These are phyloP conservation scores for Lycodopsis pacificus DNA, from an alignment of 2,797 vertebrate genomes.

Conservation along the genomic window DNA sequence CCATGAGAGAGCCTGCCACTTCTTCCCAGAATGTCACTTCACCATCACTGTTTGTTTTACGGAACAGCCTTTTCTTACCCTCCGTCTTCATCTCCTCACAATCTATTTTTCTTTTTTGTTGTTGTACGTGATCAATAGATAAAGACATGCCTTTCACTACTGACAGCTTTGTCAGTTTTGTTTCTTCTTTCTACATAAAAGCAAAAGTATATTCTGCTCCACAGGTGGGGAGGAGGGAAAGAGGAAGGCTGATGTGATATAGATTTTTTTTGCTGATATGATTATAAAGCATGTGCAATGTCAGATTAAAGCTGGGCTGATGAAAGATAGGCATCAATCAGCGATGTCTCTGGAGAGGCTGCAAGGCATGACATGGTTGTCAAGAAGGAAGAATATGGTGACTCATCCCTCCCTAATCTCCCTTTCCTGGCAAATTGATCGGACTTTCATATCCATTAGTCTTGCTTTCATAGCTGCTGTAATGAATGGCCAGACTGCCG, in stretches of 20 bases:
- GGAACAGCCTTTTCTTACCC: conserved; percentile 59
- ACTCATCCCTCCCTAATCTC: conserved; percentile 76
- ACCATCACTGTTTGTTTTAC: conserved; percentile 73
- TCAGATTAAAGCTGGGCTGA: conserved; percentile 77
- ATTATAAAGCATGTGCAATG: conserved; percentile 56
- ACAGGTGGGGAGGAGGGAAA: conserved; percentile 50
- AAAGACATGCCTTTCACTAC: conserved; percentile 39
- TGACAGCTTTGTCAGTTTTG: conserved; percentile 31
- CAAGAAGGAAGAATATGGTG: conserved; percentile 75
- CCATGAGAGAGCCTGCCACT: conserved; percentile 69
- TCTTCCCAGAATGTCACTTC: conserved; percentile 72
- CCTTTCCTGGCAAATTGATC: conserved; percentile 78
- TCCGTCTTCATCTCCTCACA: conserved; percentile 50
- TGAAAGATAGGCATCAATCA: conserved; percentile 78
- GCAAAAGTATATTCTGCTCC: conserved; percentile 36
- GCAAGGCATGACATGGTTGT: conserved; percentile 74
- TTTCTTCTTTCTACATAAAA: conserved; percentile 10
- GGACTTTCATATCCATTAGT: conserved; percentile 83
- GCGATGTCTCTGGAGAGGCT: conserved; percentile 64
- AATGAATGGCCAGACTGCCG: conserved; percentile 62
- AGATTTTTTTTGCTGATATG: conserved; percentile 69
- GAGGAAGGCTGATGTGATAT: conserved; percentile 35
- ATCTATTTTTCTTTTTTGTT: conserved; percentile 13
- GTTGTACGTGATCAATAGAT: conserved; percentile 63
- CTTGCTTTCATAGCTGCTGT: conserved; percentile 73